Base-by-base conservation (phyloP, 2,797 vertebrate species). In the Delichon dasypus region DNA sequence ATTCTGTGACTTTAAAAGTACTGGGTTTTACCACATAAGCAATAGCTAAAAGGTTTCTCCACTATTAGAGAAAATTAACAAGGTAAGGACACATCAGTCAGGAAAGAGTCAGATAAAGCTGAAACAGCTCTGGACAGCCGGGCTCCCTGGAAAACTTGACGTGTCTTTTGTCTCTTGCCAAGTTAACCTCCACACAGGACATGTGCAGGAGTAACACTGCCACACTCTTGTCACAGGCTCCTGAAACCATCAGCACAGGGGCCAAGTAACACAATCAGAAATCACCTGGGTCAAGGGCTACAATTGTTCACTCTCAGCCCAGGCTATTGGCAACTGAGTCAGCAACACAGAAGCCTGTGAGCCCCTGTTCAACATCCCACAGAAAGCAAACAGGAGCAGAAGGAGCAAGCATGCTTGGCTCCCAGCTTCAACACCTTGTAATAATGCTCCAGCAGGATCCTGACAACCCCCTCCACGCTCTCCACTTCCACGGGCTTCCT, bases 371-470 rank as follows among this genome's bases (percentile, higher is more conserved):
- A 21, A 61, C 21, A 45, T 5, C 23, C 54, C 57, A 61, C 25
- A 66, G 10, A 66, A 47, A 50, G 21, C 23, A 44, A 75, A 75
- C 12, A 34, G 62, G 9, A 54, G 13, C 22, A 70, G 17, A 47
- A 50, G 15, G 23, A 75, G 4, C 14, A 68, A 68, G 51, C 7
- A 23, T 0, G 0, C 6, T 7, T 18, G 14, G 7, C 27, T 67
- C 34, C 30, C 47, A 34, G 25, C 25, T 57, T 50, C 51, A 71
- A 60, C 82, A 99, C 99, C 98, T 99, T 99, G 89, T 99, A 99
- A 95, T 99, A 99, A 91, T 99, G 99, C 94, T 99, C 99, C 93
- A 99, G 95, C 65, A 99, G 98, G 96, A 99, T 99, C 64, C 99
- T 97, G 81, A 99, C 97, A 15, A 99, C 99, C 0, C 99, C 99